Evolutionary conservation across 2,797 vertebrate genomes (phyloP), one percentile per base, ranked within the genome.

Genomic region (Trachops cirrhosus): DNA sequence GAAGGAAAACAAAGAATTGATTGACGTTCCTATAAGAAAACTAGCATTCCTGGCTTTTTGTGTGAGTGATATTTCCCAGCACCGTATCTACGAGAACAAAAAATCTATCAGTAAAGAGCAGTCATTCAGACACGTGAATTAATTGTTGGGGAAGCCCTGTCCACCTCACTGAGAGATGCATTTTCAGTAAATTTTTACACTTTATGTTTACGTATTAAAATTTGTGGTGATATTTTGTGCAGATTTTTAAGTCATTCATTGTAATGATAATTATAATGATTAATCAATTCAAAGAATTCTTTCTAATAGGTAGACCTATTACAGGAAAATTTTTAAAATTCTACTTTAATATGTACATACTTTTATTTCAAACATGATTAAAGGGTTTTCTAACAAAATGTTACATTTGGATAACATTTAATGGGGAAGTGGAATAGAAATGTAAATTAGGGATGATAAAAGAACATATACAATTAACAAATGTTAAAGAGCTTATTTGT

Each of bases 1-100:
- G 75, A 89, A 80, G 75, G 34, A 92, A 95, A 93, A 11, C 54
- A 94, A 96, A 96, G 29, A 84, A 79, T 54, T 89, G 85, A 68
- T 67, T 83, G n/a, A 64, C 50, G 84, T 24, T 89, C 46, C 64
- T 75, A 14, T 78, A 29, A 70, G n/a, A 96, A 92, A 91, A 90
- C 57, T 41, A 88, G 52, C 57, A 59, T 93, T 83, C 50, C 48
- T 15, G 80, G 48, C 15, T 86, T 68, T 77, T 74, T 59, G 64
- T 87, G 54, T 93, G 52, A 95, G 46, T 91, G 82, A 26, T 62
- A 83, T 89, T 96, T 94, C 39, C 95, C 50, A 73, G 64, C 22
- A 73, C 48, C 74, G 1, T 41, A 73, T 64, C 54, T 79, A 44
- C 41, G 52, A 86, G 91, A 89, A 94, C 44, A 86, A 92, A 85